phyloP scores from a whole-genome alignment of 2,888 invertebrate species.

The Rotaria socialis region DNA sequence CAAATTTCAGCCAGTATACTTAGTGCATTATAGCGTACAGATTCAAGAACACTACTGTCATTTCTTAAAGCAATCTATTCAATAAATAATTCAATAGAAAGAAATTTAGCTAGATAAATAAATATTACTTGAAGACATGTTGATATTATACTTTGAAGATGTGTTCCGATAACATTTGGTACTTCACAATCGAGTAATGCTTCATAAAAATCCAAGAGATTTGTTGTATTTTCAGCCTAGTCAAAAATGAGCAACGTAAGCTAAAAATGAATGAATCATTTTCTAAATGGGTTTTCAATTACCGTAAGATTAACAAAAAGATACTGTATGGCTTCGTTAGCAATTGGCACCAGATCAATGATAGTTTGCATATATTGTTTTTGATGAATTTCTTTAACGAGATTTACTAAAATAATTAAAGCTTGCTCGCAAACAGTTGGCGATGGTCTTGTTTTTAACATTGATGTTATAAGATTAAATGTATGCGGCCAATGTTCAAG shows the following conservation, averaged over 20 bases:
- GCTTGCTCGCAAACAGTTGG: constrained; percentile 7
- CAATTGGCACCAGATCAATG: not conserved
- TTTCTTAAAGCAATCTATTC: not conserved
- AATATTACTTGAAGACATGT: constrained; percentile 12
- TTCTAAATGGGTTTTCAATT: not conserved
- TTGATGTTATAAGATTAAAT: not conserved
- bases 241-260: no score
- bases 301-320: constrained; percentile 17
- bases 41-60: constrained; percentile 6
- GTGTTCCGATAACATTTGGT: constrained; percentile 19
- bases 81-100: not conserved
- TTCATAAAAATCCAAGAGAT: constrained; percentile 34
- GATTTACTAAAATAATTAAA: constrained; percentile 11
- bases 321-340: constrained; percentile 1
- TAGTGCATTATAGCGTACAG: constrained; percentile 22
- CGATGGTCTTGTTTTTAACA: constrained; percentile 24
- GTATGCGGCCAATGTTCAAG: constrained; percentile 21
- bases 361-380: constrained; percentile 26
- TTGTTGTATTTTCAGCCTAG: constrained; percentile 5
- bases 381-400: not conserved
- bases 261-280: no score
- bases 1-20: constrained; percentile 1
- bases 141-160: constrained; percentile 15
- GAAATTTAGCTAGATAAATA: not conserved
- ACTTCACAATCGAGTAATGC: constrained; percentile 35